These are phyloP conservation scores for Megastigmus dorsalis DNA, from an alignment of 2,888 invertebrate species.

Conservation along the genomic window DNA sequence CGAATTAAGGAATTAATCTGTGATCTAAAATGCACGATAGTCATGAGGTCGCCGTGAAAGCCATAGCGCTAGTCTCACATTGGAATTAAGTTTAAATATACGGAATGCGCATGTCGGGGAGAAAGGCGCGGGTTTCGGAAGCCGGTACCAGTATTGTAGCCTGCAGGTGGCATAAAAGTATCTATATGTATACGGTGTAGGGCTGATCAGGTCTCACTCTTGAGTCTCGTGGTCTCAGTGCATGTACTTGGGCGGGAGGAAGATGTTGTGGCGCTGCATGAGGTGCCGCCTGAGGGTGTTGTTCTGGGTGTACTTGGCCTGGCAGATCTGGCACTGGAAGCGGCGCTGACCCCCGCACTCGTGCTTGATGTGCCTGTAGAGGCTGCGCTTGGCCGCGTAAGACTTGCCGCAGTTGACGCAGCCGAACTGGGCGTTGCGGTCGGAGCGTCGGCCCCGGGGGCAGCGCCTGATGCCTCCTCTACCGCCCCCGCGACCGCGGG, in stretches of 20 bases:
- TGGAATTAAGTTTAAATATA: too few species aligned
- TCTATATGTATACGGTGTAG: background rate
- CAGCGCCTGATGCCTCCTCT: background rate
- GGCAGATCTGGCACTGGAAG: constrained; percentile 81
- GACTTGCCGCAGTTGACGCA: too few species aligned
- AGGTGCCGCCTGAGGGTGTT: constrained; percentile 74
- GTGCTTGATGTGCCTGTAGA: background rate
- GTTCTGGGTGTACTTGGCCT: constrained; percentile 82
- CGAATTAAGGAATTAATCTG: too few species aligned
- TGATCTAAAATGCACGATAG: too few species aligned
- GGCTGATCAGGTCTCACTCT: too few species aligned
- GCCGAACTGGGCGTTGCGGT: too few species aligned
- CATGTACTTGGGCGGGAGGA: constrained; percentile 53
- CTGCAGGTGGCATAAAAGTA: background rate
- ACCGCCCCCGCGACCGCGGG: too few species aligned
- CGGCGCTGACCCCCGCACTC: constrained; percentile 76
- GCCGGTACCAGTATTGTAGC: background rate
- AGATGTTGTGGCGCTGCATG: constrained; percentile 60
- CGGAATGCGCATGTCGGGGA: too few species aligned
- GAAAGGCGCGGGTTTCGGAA: background rate
- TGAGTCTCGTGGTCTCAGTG: too few species aligned
- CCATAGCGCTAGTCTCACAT: too few species aligned
- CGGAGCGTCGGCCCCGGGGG: constrained; percentile 77
- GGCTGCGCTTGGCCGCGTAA: too few species aligned
- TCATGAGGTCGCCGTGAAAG: too few species aligned